phyloP scores from a whole-genome alignment of 2,113 vertebrate species.

The Taurulus bubalis region DNA sequence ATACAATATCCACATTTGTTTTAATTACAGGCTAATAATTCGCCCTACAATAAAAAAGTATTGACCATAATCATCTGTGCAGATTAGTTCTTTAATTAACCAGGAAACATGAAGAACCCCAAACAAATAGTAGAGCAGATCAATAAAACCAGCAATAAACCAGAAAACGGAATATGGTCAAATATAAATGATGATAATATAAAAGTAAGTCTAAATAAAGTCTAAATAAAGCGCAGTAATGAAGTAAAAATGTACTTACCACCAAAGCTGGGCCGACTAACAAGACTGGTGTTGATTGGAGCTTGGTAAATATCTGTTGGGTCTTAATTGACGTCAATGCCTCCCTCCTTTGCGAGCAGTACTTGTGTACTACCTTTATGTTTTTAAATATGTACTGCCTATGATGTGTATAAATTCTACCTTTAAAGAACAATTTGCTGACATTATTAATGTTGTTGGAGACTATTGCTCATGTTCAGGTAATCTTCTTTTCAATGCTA shows the following conservation, averaged over 20 bases:
- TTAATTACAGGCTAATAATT: background rate
- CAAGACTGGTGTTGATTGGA: slow-evolving; percentile 56
- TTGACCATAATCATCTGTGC: background rate
- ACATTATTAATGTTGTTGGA: background rate
- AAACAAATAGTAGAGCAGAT: background rate
- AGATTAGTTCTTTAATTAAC: background rate
- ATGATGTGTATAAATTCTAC: background rate
- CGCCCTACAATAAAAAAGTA: background rate
- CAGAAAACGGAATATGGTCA: background rate
- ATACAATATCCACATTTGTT: background rate
- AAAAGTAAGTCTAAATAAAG: background rate
- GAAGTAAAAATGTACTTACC: slow-evolving; percentile 55
- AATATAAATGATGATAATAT: background rate
- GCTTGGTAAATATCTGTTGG: slow-evolving; percentile 52
- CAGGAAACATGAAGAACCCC: background rate
- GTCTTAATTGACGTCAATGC: slow-evolving; percentile 65
- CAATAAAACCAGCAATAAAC: background rate
- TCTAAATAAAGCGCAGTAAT: background rate
- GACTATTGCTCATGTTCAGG: background rate
- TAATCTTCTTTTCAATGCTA: background rate
- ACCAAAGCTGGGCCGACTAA: slow-evolving; percentile 42
- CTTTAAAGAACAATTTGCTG: background rate
- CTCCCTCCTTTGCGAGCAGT: slow-evolving; percentile 54
- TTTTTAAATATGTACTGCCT: background rate
- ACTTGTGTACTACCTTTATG: background rate